Conservation (phyloP, 2,888 invertebrate species). For the Hirtodrosophila alboralis region DNA sequence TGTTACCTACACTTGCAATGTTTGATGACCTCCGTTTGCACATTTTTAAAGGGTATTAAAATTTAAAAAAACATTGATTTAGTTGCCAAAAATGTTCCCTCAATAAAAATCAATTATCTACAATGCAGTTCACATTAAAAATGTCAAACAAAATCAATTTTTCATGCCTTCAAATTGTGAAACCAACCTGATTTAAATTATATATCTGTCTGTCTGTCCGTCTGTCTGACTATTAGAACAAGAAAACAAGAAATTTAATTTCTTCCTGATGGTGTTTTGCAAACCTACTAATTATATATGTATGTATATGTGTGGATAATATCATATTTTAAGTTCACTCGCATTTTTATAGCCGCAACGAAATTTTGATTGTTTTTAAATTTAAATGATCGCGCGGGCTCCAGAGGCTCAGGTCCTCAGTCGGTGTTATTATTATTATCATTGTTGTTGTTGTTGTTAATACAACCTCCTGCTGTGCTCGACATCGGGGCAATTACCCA, state of each 20-base stretch:
- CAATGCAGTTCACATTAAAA: too few species aligned
- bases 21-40: too few species aligned
- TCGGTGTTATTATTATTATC: slow-evolving; percentile 8
- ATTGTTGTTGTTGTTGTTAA: slow-evolving; percentile 36
- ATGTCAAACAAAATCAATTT: too few species aligned
- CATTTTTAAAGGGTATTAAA: too few species aligned
- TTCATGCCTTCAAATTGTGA: too few species aligned
- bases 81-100: too few species aligned
- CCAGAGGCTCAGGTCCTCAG: slow-evolving; percentile 13
- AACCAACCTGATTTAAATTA: too few species aligned
- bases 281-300: slow-evolving; percentile 11
- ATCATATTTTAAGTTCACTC: slow-evolving; percentile 41
- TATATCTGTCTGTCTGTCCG: too few species aligned
- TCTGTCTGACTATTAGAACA: too few species aligned
- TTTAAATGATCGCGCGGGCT: slow-evolving; percentile 53
- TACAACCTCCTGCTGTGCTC: slow-evolving; percentile 68
- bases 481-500: slow-evolving; percentile 76
- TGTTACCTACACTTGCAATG: too few species aligned
- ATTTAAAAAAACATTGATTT: too few species aligned
- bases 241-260: neutral
- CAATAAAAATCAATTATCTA: too few species aligned
- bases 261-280: neutral
- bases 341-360: slow-evolving; percentile 28
- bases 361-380: slow-evolving; percentile 67
- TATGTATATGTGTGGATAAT: slow-evolving; percentile 33